These are phyloP conservation scores for Lacerta viridis DNA, from an alignment of 2,797 vertebrate species.

Conservation along the genomic window DNA sequence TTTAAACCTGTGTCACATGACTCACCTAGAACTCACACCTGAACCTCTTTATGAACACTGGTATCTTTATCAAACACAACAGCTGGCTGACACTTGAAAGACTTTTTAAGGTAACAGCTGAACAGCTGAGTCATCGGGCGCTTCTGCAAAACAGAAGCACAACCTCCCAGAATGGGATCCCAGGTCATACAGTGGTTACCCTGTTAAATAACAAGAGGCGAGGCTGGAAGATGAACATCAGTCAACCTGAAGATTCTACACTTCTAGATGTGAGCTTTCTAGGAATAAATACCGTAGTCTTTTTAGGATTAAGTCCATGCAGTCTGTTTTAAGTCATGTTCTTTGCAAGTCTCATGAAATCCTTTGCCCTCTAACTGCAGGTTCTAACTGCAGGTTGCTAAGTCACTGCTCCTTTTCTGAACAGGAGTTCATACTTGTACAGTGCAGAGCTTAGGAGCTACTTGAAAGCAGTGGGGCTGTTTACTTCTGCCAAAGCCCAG, in stretches of 20 bases:
- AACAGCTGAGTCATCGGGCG: conserved; percentile 28
- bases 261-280: background rate
- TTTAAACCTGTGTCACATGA: background rate
- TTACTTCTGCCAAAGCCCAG: background rate
- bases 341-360: background rate
- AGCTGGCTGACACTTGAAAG: conserved; percentile 67
- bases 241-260: background rate
- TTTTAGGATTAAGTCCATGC: background rate
- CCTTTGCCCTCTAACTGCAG: background rate
- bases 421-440: background rate
- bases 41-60: conserved; percentile 67
- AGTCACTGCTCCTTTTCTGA: background rate
- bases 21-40: conserved; percentile 79
- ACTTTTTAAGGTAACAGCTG: conserved; percentile 63
- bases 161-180: background rate
- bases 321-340: background rate
- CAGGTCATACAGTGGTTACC: background rate
- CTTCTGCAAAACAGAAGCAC: conserved; percentile 65
- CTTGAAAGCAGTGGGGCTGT: background rate
- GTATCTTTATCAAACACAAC: conserved; percentile 71
- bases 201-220: background rate
- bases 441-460: background rate
- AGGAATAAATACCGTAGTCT: too few relatives aligned
- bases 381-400: background rate
- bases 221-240: background rate